These are phyloP conservation scores for Eulimnadia texana DNA, from an alignment of 1,140 invertebrate genomes.

Conservation along the genomic window DNA sequence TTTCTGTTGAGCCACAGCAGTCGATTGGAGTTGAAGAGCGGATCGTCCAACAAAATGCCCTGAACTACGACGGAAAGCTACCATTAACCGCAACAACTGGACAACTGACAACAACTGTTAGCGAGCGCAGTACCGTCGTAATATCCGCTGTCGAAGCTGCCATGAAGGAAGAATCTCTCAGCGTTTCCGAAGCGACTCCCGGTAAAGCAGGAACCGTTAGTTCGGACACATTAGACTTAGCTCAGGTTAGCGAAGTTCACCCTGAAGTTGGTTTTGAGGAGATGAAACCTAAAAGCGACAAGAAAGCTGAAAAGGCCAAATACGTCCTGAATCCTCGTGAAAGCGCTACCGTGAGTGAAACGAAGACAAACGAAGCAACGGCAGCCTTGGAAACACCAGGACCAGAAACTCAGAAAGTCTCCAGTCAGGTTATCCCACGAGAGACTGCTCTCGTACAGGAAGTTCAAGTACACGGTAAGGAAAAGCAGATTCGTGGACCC, in stretches of 20 bases:
- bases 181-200: background rate
- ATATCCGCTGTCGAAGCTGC: background rate
- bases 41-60: background rate
- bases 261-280: background rate
- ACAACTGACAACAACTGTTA: background rate
- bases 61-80: background rate
- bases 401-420: background rate
- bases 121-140: background rate
- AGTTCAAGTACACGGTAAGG: background rate
- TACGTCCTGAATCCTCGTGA: background rate
- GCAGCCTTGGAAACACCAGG: background rate
- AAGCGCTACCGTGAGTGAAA: background rate
- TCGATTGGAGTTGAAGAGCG: background rate
- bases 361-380: background rate
- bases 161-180: constrained; percentile 4
- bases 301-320: background rate
- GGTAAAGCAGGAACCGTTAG: background rate
- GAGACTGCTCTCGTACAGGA: background rate
- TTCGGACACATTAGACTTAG: background rate
- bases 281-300: background rate
- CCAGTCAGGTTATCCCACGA: background rate
- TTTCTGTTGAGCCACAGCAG: background rate
- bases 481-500: background rate
- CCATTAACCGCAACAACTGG: background rate
- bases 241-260: background rate